phyloP scores from a whole-genome alignment of 2,888 invertebrate species.

The Aproaerema taeniolella region DNA sequence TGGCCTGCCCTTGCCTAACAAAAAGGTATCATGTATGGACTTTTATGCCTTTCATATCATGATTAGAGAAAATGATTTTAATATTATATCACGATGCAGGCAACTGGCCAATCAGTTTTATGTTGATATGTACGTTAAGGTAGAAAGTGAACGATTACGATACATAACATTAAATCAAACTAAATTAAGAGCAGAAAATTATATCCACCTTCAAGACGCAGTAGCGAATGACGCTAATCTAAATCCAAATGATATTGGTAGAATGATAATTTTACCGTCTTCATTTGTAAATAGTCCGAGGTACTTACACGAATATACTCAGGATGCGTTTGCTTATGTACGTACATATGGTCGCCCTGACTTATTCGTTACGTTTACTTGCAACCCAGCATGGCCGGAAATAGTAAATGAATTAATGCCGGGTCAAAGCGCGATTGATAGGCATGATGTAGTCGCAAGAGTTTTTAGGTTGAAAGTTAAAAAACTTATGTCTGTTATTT shows the following conservation, averaged over 20 bases:
- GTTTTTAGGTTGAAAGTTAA: constrained; percentile 34
- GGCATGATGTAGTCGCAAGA: constrained; percentile 34
- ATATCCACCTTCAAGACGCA: constrained; percentile 28
- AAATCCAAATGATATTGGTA: constrained; percentile 24
- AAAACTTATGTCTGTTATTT: constrained; percentile 22
- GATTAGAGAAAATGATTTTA: constrained; percentile 16
- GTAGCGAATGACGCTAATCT: constrained; percentile 21
- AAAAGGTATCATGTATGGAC: constrained; percentile 6
- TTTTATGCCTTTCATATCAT: constrained; percentile 14
- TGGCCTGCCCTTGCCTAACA: constrained; percentile 10
- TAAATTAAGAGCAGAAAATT: constrained; percentile 24
- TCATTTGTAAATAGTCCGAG: constrained; percentile 28
- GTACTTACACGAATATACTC: constrained; percentile 33
- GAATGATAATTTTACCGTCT: constrained; percentile 36
- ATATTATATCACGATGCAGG: constrained; percentile 10
- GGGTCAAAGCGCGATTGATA: constrained; percentile 23
- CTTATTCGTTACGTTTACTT: too few species aligned
- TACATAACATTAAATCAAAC: constrained; percentile 20
- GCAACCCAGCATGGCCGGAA: constrained; percentile 50
- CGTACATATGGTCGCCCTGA: constrained; percentile 47
- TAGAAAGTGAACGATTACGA: constrained; percentile 20
- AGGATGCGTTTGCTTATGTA: constrained; percentile 55
- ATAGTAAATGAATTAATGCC: constrained; percentile 32
- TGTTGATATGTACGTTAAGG: constrained; percentile 22
- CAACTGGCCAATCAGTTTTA: constrained; percentile 22